Evolutionary conservation across 2,113 vertebrate genomes (phyloP).

Genomic region (Nerophis ophidion): DNA sequence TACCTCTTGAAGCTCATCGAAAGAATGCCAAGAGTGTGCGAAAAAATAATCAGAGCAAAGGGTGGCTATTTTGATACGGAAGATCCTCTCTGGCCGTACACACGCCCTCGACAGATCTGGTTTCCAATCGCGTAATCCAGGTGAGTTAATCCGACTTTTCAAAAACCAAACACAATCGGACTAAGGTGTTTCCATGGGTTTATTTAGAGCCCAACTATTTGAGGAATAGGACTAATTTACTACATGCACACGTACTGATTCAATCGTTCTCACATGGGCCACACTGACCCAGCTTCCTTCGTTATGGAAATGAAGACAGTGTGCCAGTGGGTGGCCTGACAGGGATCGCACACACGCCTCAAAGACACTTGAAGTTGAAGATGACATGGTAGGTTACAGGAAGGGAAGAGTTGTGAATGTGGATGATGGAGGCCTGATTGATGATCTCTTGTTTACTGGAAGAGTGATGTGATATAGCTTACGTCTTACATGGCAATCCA

Average conservation of each 20-base stretch:
- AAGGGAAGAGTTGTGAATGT: conserved; percentile 47
- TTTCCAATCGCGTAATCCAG: too few relatives aligned
- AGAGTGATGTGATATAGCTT: conserved; percentile 67
- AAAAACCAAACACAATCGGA: too few relatives aligned
- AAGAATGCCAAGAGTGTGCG: too few relatives aligned
- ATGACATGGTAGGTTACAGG: conserved; percentile 65
- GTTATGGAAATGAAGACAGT: conserved; percentile 61
- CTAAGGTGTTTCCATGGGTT: too few relatives aligned
- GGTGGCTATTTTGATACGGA: too few relatives aligned
- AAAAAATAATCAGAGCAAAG: too few relatives aligned
- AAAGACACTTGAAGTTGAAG: conserved; percentile 31
- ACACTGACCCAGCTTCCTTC: conserved; percentile 56
- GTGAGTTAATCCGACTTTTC: too few relatives aligned
- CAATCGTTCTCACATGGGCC: conserved; percentile 60
- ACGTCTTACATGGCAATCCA: conserved; percentile 64
- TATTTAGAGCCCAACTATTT: too few relatives aligned
- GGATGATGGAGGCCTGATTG: conserved; percentile 56
- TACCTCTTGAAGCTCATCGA: too few relatives aligned
- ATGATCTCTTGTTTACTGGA: conserved; percentile 67
- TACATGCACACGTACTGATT: background rate
- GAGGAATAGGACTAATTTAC: too few relatives aligned
- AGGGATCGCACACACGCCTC: conserved; percentile 54
- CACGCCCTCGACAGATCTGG: too few relatives aligned
- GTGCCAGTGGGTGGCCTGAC: conserved; percentile 57
- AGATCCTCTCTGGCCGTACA: too few relatives aligned